Percentiles rank a stretch among this genome's conserved stretches.
Evolutionary conservation across 2,113 vertebrate species (phyloP).

Genomic region (Elaphurus davidianus): DNA sequence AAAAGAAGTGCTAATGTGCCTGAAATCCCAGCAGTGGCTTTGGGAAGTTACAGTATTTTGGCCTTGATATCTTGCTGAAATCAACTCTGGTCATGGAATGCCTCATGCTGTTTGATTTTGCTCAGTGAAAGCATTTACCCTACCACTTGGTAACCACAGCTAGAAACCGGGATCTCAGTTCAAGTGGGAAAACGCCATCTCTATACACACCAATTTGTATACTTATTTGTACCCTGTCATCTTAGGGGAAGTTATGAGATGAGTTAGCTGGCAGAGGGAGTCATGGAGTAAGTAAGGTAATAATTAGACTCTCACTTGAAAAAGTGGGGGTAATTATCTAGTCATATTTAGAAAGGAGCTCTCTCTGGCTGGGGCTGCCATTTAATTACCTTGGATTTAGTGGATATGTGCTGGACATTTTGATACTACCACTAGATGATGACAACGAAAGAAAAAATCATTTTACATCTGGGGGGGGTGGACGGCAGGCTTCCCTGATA

Average conservation of each 20-base stretch:
- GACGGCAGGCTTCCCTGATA: not conserved
- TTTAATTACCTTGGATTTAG: conserved; percentile 34
- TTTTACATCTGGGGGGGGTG: not conserved
- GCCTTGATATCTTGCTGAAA: not conserved
- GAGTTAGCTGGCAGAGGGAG: not conserved
- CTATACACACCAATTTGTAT: not conserved
- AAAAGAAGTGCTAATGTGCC: not conserved
- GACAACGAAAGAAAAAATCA: not conserved
- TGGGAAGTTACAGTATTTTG: not conserved
- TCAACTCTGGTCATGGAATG: not conserved
- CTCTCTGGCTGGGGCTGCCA: not conserved
- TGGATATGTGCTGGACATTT: not conserved
- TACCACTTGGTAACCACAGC: not conserved
- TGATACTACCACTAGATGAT: not conserved
- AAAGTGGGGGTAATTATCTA: conserved; percentile 32
- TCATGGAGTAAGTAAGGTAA: not conserved
- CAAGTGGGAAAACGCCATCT: not conserved
- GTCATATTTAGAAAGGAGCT: not conserved
- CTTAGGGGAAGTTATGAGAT: not conserved
- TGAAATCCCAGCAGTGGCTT: not conserved
- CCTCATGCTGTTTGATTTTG: not conserved
- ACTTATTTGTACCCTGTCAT: conserved; percentile 2
- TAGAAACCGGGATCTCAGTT: not conserved
- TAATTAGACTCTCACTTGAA: conserved; percentile 52
- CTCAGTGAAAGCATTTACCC: not conserved